A percentile compares a stretch with the other conserved stretches of the same genome.
Conservation (phyloP, 92 coral and sea anemone genomes). For the Umimayanthus kanabou region DNA sequence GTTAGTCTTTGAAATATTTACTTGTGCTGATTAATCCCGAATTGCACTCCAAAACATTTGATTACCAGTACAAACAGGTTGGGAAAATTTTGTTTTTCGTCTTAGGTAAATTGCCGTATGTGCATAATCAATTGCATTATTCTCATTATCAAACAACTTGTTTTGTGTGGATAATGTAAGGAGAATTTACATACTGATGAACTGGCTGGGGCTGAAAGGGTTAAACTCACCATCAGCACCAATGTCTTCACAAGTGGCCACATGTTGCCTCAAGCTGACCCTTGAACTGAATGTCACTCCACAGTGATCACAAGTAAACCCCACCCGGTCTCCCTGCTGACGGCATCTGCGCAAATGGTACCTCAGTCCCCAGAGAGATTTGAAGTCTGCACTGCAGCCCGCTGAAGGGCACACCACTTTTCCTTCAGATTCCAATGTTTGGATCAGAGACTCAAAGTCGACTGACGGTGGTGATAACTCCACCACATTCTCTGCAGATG, state of each 20-base stretch:
- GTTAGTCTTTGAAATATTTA: no score
- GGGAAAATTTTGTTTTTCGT: no score
- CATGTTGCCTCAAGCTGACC: slow-evolving; percentile 58
- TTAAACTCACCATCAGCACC: not conserved
- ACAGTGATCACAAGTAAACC: slow-evolving; percentile 73
- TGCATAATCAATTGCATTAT: no score
- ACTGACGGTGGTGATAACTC: not conserved
- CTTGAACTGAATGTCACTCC: slow-evolving; percentile 52
- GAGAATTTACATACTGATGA: no score
- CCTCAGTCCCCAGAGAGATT: slow-evolving; percentile 79
- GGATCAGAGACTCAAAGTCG: slow-evolving; percentile 59
- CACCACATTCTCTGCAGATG: slow-evolving; percentile 4
- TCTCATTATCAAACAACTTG: no score
- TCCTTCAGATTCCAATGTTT: slow-evolving; percentile 58
- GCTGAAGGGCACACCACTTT: slow-evolving; percentile 56
- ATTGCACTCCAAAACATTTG: no score
- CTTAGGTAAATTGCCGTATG: no score
- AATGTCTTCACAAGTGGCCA: not conserved
- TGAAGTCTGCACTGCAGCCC: slow-evolving; percentile 71
- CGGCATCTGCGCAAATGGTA: slow-evolving; percentile 66
- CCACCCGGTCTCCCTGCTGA: slow-evolving; percentile 36
- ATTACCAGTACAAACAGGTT: no score
- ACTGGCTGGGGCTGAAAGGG: no score
- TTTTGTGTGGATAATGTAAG: no score
- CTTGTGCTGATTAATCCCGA: no score